Evolutionary conservation across 92 coral and sea anemone genomes (phyloP).

Genomic region (Porites divaricata): DNA sequence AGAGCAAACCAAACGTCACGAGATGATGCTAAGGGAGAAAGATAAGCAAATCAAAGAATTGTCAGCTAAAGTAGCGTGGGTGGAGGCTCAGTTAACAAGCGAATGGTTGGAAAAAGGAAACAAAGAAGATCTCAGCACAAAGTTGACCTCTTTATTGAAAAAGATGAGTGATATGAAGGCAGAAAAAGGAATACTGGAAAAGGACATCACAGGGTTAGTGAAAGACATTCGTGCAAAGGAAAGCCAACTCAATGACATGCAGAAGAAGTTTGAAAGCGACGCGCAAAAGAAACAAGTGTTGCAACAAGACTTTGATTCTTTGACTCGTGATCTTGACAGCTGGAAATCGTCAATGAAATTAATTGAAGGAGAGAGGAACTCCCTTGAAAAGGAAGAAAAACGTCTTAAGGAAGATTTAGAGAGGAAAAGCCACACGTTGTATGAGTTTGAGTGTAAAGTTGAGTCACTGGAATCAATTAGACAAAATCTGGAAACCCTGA

Average conservation of each 20-base stretch:
- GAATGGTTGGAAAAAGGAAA: conserved; percentile 11
- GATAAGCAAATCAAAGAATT: conserved; percentile 44
- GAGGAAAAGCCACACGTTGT: conserved; percentile 20
- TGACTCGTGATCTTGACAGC: conserved; percentile 30
- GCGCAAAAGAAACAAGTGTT: conserved; percentile 15
- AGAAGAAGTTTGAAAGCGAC: conserved; percentile 17
- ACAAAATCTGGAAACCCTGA: conserved; percentile 13
- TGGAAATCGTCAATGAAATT: conserved; percentile 48
- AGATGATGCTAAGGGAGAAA: conserved; percentile 33
- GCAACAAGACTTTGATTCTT: conserved; percentile 19
- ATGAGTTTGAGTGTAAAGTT: conserved; percentile 30
- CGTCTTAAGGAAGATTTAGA: conserved; percentile 44
- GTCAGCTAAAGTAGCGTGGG: conserved; percentile 10
- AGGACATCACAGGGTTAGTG: conserved; percentile 9
- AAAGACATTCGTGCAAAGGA: conserved; percentile 13
- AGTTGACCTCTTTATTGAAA: not conserved
- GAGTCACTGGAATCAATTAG: conserved; percentile 25
- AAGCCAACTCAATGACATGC: conserved; percentile 11
- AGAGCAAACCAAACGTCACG: conserved; percentile 17
- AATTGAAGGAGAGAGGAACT: conserved; percentile 54
- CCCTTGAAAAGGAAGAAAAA: conserved; percentile 41
- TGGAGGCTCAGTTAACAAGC: conserved; percentile 14
- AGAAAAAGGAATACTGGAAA: conserved; percentile 21
- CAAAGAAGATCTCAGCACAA: conserved; percentile 6
- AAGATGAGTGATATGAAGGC: conserved; percentile 25